Conservation (phyloP, 2,113 vertebrate genomes). For the Gila orcuttii region DNA sequence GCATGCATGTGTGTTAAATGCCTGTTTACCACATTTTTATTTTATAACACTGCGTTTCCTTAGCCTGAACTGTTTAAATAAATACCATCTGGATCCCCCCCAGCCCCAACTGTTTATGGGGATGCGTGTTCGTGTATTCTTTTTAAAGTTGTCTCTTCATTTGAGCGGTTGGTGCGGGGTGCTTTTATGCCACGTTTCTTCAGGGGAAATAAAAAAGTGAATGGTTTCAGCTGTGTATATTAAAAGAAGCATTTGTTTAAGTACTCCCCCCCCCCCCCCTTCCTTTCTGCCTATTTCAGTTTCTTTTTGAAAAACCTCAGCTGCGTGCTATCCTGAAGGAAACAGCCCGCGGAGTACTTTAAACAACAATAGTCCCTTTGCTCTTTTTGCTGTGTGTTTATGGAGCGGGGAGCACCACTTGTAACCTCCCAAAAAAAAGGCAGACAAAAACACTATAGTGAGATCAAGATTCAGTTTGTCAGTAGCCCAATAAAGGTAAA, state of each 20-base stretch:
- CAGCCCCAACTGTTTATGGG: conserved; percentile 5
- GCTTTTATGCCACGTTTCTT: conserved; percentile 64
- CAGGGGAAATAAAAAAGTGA: conserved; percentile 42
- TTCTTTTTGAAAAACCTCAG: conserved; percentile 54
- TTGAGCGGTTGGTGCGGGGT: conserved; percentile 35
- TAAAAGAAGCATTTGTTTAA: conserved; percentile 47
- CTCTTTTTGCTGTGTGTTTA: conserved; percentile 51
- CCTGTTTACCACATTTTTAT: conserved; percentile 3
- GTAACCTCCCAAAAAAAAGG: conserved; percentile 8
- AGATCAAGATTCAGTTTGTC: conserved; percentile 15
- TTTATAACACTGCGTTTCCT: conserved; percentile 2
- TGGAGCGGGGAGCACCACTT: conserved; percentile 18
- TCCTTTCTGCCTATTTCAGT: not conserved
- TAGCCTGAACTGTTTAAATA: conserved; percentile 21
- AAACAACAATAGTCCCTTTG: conserved; percentile 72
- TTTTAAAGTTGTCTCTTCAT: conserved; percentile 48
- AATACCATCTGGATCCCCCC: conserved; percentile 26
- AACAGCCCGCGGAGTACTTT: conserved; percentile 51
- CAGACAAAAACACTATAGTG: not conserved
- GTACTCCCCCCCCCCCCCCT: conserved; percentile 11
- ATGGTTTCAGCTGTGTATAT: conserved; percentile 60
- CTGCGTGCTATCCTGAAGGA: conserved; percentile 51
- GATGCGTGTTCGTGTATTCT: conserved; percentile 24
- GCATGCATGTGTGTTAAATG: not conserved
- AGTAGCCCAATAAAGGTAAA: conserved; percentile 1